Evolutionary conservation across 1,140 invertebrate genomes (phyloP).

Genomic region (Diachasma alloeum): DNA sequence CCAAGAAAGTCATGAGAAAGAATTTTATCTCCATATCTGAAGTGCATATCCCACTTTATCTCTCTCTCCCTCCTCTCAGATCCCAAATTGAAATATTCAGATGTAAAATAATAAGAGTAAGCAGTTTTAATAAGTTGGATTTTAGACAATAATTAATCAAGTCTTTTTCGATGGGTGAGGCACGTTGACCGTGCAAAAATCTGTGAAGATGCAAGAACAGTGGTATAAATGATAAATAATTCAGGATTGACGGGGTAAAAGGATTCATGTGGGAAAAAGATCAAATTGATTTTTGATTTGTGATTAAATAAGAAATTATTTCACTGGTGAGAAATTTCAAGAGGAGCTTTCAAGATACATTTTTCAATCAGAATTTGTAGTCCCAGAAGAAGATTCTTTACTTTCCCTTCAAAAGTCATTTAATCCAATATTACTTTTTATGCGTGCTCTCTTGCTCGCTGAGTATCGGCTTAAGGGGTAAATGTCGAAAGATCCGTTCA

Average conservation of each 20-base stretch:
- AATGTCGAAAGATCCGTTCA: too few relatives aligned
- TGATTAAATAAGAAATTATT: too few relatives aligned
- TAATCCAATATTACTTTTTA: too few relatives aligned
- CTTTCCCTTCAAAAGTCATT: too few relatives aligned
- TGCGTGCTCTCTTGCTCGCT: too few relatives aligned
- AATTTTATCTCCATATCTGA: constrained; percentile 16
- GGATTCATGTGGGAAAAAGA: neutral
- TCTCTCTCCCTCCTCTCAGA: neutral
- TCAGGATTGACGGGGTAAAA: neutral
- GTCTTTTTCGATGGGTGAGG: neutral
- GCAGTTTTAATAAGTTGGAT: neutral
- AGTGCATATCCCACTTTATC: constrained; percentile 15
- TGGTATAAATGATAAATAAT: neutral
- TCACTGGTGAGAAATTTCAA: too few relatives aligned
- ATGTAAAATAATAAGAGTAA: neutral
- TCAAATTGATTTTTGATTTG: neutral
- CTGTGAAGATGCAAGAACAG: neutral
- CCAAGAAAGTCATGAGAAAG: neutral
- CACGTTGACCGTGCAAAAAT: neutral
- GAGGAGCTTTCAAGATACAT: too few relatives aligned
- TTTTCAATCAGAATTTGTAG: too few relatives aligned
- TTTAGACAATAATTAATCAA: constrained; percentile 20
- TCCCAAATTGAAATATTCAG: neutral
- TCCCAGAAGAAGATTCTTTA: too few relatives aligned
- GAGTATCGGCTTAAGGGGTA: too few relatives aligned